phyloP scores from a whole-genome alignment of 2,888 invertebrate species.

The Tetragnatha montana region DNA sequence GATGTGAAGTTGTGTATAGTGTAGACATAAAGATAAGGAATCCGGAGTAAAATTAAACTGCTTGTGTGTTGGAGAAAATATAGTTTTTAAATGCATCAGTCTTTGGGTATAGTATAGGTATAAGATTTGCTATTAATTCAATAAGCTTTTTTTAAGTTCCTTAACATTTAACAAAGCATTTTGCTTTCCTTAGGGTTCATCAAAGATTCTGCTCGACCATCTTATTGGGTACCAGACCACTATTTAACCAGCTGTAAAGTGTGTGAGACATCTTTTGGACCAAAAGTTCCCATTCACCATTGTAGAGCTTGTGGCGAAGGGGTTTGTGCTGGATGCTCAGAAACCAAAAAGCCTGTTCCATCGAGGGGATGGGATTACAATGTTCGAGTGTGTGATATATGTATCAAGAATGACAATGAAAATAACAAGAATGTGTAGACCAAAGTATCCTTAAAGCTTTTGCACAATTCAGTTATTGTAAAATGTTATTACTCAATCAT shows the following conservation, averaged over 20 bases:
- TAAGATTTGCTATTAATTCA: no score
- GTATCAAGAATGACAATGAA: constrained; percentile 33
- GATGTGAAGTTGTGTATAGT: no score
- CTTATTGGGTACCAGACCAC: constrained; percentile 87
- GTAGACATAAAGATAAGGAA: no score
- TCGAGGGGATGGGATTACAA: constrained; percentile 78
- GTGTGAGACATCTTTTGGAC: constrained; percentile 81
- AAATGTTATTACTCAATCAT: no score
- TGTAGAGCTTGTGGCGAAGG: constrained; percentile 85
- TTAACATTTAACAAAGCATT: neutral
- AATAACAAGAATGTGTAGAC: neutral
- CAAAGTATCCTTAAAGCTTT: no score
- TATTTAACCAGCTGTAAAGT: constrained; percentile 82
- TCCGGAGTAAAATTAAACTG: no score
- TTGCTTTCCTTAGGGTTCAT: constrained; percentile 79
- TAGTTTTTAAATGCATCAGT: neutral
- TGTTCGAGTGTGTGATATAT: constrained; percentile 77
- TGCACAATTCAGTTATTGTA: no score
- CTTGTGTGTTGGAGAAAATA: no score
- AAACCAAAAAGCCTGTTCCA: constrained; percentile 76
- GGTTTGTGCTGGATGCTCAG: constrained; percentile 80
- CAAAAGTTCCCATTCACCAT: constrained; percentile 80
- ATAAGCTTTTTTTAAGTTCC: neutral
- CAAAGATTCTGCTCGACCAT: constrained; percentile 85
- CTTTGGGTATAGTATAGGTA: neutral